These are phyloP conservation scores for Leptinotarsa undecemlineata DNA, from an alignment of 1,140 invertebrate species.

Conservation along the genomic window DNA sequence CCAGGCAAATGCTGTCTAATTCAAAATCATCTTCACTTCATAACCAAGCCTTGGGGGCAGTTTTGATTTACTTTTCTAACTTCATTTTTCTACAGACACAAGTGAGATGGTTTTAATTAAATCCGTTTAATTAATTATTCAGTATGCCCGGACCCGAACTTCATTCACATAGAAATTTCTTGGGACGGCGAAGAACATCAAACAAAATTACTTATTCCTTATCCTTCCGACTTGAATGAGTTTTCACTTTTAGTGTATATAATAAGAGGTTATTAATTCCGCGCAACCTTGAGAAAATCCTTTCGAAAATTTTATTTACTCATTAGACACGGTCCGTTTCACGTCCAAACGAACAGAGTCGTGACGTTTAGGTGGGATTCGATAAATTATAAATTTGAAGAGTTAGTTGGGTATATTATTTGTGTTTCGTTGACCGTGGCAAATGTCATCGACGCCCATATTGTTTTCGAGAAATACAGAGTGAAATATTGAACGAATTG, in stretches of 20 bases:
- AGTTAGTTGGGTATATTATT: too few species aligned
- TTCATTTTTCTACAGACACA: too few species aligned
- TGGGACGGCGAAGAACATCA: not conserved
- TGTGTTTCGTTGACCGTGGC: too few species aligned
- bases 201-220: not conserved
- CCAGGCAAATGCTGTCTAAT: too few species aligned
- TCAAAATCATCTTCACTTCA: too few species aligned
- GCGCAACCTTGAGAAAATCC: not conserved
- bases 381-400: slow-evolving; percentile 2
- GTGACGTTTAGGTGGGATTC: not conserved
- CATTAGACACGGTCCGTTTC: slow-evolving; percentile 7
- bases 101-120: too few species aligned
- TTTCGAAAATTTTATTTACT: slow-evolving; percentile 2
- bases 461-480: too few species aligned
- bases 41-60: too few species aligned
- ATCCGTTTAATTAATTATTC: too few species aligned
- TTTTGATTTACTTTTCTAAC: too few species aligned
- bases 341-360: not conserved
- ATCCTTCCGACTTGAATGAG: not conserved
- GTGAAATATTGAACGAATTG: too few species aligned
- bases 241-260: slow-evolving; percentile 6
- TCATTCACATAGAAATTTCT: not conserved
- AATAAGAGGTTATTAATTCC: not conserved
- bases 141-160: not conserved
- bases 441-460: too few species aligned